A percentile compares a stretch with the other conserved stretches of the same genome.
These are phyloP conservation scores for Xestia ashworthii DNA, from an alignment of 2,888 invertebrate genomes.

Conservation along the genomic window DNA sequence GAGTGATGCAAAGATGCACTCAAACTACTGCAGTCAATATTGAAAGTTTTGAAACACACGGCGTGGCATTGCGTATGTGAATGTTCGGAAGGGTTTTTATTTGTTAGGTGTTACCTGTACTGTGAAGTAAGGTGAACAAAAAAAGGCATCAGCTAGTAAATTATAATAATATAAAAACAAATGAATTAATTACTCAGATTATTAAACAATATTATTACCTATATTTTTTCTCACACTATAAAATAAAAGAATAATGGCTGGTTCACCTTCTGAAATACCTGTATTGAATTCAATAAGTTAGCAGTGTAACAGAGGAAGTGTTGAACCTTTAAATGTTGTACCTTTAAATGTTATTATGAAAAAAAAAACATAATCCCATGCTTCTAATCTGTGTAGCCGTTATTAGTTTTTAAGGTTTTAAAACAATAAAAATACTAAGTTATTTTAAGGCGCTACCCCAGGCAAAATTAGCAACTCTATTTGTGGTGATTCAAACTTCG, in stretches of 20 bases:
- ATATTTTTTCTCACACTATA: neutral
- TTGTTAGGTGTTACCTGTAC: neutral
- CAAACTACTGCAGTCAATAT: neutral
- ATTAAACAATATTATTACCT: neutral
- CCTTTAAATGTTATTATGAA: too few species aligned
- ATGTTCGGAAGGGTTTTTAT: neutral
- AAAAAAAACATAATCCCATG: too few species aligned
- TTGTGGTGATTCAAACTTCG: too few species aligned
- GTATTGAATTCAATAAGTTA: neutral
- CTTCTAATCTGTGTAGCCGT: too few species aligned
- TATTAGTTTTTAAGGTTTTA: neutral
- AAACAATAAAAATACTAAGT: neutral
- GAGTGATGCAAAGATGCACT: neutral
- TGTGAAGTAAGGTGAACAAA: neutral
- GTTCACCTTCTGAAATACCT: neutral
- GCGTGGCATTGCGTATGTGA: neutral
- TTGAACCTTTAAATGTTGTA: too few species aligned
- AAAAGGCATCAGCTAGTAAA: too few species aligned
- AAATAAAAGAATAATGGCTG: neutral
- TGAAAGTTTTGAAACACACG: slow-evolving; percentile 21
- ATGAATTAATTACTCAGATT: neutral
- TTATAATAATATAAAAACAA: neutral
- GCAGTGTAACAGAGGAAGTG: neutral
- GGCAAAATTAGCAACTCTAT: too few species aligned
- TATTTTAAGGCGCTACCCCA: too few species aligned